phyloP scores from a whole-genome alignment of 1,140 invertebrate genomes.

The Lepidurus apus region DNA sequence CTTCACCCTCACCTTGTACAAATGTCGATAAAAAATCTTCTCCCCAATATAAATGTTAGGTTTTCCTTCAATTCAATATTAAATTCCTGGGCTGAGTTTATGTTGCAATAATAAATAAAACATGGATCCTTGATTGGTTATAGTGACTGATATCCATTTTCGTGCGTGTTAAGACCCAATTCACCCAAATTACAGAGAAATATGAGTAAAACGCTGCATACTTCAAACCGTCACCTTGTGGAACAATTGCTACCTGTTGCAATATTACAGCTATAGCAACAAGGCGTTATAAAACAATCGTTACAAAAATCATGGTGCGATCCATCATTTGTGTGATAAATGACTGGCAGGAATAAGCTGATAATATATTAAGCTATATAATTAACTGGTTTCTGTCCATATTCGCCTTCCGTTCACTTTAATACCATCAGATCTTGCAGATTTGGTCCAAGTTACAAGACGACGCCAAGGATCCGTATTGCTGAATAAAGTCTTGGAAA shows the following conservation, averaged over 20 bases:
- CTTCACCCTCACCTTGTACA: neutral
- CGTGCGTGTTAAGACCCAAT: neutral
- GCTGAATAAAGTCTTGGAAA: conserved; percentile 29
- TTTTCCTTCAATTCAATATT: neutral
- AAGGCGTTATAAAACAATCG: too few relatives aligned
- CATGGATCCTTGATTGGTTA: neutral
- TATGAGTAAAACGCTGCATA: too few relatives aligned
- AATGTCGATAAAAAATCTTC: neutral
- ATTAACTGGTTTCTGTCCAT: neutral
- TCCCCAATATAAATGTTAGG: neutral
- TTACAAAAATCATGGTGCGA: too few relatives aligned
- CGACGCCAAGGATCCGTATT: conserved; percentile 26
- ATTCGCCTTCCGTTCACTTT: neutral
- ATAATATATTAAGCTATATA: neutral
- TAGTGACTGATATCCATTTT: neutral
- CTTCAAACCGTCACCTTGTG: too few relatives aligned
- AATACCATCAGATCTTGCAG: conserved; percentile 20
- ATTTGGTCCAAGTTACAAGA: conserved; percentile 31
- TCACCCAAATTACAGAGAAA: too few relatives aligned
- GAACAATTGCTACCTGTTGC: too few relatives aligned
- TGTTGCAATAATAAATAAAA: conserved; percentile 7
- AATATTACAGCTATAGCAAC: too few relatives aligned
- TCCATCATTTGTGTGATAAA: too few relatives aligned
- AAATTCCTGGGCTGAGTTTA: neutral
- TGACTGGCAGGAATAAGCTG: neutral